Evolutionary conservation across 2,113 vertebrate genomes (phyloP).

Genomic region (Petromus typicus): DNA sequence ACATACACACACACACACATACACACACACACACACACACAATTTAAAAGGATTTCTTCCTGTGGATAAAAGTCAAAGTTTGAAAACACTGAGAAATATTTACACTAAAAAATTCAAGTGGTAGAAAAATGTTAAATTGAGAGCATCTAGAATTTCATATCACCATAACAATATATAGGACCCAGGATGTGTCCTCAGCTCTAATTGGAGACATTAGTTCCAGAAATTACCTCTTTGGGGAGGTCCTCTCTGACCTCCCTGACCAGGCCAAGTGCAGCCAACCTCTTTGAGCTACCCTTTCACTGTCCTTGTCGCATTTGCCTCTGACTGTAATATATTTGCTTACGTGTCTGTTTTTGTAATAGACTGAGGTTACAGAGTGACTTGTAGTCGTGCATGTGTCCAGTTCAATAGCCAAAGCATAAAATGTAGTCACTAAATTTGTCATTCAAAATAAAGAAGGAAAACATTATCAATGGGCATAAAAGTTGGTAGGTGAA

Average conservation of each 20-base stretch:
- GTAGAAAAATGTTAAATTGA: neutral
- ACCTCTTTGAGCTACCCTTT: neutral
- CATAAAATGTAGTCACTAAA: neutral
- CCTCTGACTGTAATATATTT: slow-evolving; percentile 1
- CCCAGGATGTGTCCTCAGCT: slow-evolving; percentile 1
- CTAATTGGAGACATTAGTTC: slow-evolving; percentile 36
- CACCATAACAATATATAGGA: neutral
- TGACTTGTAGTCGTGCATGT: neutral
- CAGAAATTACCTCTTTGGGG: slow-evolving; percentile 14
- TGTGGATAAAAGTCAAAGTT: neutral
- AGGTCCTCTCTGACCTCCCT: neutral
- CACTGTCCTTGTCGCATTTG: neutral
- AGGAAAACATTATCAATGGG: neutral
- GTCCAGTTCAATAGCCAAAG: neutral
- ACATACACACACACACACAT: neutral
- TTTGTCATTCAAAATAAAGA: slow-evolving; percentile 27
- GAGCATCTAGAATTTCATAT: neutral
- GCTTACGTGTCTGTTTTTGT: slow-evolving; percentile 7
- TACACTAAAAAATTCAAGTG: neutral
- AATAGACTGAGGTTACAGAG: neutral
- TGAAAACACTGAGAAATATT: slow-evolving; percentile 7
- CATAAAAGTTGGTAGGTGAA: neutral
- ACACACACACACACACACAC: neutral
- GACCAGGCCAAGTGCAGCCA: neutral
- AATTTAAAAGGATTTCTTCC: neutral